phyloP scores from a whole-genome alignment of 2,113 vertebrate genomes.

The Poeciliopsis turrubarensis region DNA sequence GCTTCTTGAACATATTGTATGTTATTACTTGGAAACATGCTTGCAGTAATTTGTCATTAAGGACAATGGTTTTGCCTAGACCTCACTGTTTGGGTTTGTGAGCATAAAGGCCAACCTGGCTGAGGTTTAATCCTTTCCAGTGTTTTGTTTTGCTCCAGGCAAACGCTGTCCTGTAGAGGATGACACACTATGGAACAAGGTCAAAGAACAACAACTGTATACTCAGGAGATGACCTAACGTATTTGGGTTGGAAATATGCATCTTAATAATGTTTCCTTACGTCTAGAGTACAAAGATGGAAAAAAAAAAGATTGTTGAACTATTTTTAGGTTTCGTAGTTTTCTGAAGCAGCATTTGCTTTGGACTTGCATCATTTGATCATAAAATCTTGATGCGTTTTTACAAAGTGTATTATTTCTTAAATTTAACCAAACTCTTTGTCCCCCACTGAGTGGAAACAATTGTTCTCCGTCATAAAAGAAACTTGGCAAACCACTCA shows the following conservation, averaged over 20 bases:
- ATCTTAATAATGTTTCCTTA: not conserved
- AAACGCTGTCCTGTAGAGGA: constrained; percentile 29
- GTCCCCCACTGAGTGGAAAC: constrained; percentile 11
- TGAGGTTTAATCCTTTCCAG: constrained; percentile 33
- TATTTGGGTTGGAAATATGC: not conserved
- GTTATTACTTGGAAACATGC: not conserved
- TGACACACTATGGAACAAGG: constrained; percentile 27
- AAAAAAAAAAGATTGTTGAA: not conserved
- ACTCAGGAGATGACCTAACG: too few relatives aligned
- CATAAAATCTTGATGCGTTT: not conserved
- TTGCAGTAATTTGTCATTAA: not conserved
- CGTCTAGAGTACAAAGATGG: not conserved
- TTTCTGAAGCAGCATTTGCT: not conserved
- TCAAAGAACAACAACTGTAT: constrained; percentile 5
- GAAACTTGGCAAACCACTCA: constrained; percentile 15
- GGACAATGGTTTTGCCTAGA: not conserved
- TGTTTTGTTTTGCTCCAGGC: constrained; percentile 41
- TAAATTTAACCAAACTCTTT: not conserved
- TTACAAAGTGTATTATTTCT: constrained; percentile 4
- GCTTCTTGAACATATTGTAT: too few relatives aligned
- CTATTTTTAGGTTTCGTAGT: not conserved
- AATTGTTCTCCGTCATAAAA: constrained; percentile 43
- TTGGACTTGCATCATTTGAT: not conserved
- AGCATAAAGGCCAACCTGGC: constrained; percentile 27
- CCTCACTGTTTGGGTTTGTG: constrained; percentile 3